Evolutionary conservation across 2,888 invertebrate species (phyloP), one percentile per base, ranked within the genome.

Genomic region (Cephus spinipes): DNA sequence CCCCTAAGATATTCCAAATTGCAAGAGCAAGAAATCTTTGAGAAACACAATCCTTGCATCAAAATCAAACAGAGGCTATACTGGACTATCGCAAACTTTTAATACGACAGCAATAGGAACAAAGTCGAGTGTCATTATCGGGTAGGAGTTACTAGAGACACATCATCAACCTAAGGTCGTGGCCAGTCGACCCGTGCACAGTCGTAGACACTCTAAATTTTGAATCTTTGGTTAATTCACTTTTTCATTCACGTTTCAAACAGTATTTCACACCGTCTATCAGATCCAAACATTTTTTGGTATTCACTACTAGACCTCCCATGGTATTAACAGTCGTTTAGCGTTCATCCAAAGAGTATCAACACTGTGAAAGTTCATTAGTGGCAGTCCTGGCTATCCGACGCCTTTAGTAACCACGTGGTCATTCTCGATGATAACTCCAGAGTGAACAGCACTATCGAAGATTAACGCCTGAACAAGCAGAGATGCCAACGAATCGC

Each of bases 391-490:
- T 55, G 9, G 23, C 40, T 11, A 11, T 73, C 75, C 86, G 85
- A 81, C 87, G 87, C 85, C 86, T 85, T 83, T 86, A 23, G 83
- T 69, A 77, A 79, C 85, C 86, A 86, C 86, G 86, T 86, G 86
- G 84, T 84, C 79, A 73, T 68, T 23, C 23, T 55, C 23, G 74
- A 77, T 80, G 86, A 86, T 87, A 86, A 87, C 81, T 81, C 80
- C 76, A 75, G 78, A 77, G 79, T 81, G 83, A 78, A 80, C 81
- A 79, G 76, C 74, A 55, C 77, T 84, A 80, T 81, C 80, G 79
- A 74, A 83, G 83, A 85, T 85, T 79, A 73, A 35, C 77, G 76
- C 76, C 79, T 78, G 32, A 33, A 34, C 33, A 36, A 74, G 12
- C n/a, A 35, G 76, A 80, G 68, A 71, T 71, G 31, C 71, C 6